Percentiles rank a stretch among this genome's conserved stretches.
These are phyloP conservation scores for Tragelaphus eurycerus DNA, from an alignment of 2,797 vertebrate genomes.

Conservation along the genomic window DNA sequence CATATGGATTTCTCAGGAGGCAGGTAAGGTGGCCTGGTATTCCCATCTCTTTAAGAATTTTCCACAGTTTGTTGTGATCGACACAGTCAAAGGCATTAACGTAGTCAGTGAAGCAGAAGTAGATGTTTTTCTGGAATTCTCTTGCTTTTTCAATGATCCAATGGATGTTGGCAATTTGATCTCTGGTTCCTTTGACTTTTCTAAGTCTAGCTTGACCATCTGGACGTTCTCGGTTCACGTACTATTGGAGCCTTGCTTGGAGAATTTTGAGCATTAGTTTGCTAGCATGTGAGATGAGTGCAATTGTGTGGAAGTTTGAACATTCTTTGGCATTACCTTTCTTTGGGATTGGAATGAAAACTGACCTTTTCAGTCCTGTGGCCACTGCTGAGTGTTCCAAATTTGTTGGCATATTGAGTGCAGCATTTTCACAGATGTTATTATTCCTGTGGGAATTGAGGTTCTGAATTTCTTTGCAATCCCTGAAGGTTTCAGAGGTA, in stretches of 20 bases:
- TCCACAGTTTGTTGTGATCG: not conserved
- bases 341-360: not conserved
- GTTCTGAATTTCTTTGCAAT: not conserved
- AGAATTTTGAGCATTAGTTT: not conserved
- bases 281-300: not conserved
- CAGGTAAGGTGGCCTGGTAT: not conserved
- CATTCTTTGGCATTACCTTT: not conserved
- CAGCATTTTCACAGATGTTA: not conserved
- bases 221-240: fast-evolving
- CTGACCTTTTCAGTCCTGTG: not conserved
- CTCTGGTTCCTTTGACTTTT: not conserved
- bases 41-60: not conserved
- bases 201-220: not conserved
- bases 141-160: not conserved
- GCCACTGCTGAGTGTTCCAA: not conserved
- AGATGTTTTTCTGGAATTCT: not conserved
- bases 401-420: not conserved
- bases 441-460: not conserved
- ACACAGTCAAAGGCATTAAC: not conserved
- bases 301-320: not conserved
- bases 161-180: not conserved
- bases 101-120: not conserved
- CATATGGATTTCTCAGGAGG: not conserved
- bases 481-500: not conserved
- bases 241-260: not conserved